phyloP scores from a whole-genome alignment of 2,888 invertebrate genomes.

The Tridacna gigas region DNA sequence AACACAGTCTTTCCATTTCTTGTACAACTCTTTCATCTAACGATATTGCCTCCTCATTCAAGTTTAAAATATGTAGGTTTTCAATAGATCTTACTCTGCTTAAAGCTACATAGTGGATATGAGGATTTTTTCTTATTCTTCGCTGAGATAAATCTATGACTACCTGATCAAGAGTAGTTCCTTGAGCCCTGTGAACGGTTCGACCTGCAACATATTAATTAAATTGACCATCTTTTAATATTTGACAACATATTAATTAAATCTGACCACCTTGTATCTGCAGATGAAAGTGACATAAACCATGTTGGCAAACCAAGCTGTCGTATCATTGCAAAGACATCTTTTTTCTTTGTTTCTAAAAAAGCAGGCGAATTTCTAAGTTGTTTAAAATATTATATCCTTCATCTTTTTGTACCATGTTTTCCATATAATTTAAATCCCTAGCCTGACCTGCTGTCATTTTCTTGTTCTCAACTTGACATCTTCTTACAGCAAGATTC shows the following conservation, averaged over 20 bases:
- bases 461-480: not conserved
- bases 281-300: slow-evolving; percentile 42
- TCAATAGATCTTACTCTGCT: slow-evolving; percentile 41
- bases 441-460: not conserved
- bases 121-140: slow-evolving; percentile 16
- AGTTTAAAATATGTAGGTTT: slow-evolving; percentile 33
- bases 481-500: slow-evolving; percentile 45
- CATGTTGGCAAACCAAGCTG: slow-evolving; percentile 49
- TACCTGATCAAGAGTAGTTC: slow-evolving; percentile 45
- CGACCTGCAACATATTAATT: no score
- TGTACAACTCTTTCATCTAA: slow-evolving; percentile 7
- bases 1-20: slow-evolving; percentile 11
- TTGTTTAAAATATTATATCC: not conserved
- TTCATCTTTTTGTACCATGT: not conserved
- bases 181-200: slow-evolving; percentile 59
- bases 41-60: slow-evolving; percentile 3
- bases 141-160: slow-evolving; percentile 36
- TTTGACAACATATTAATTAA: slow-evolving; percentile 45
- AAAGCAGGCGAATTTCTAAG: not conserved
- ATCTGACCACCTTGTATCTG: slow-evolving; percentile 55
- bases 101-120: slow-evolving; percentile 53
- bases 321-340: slow-evolving; percentile 60
- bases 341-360: slow-evolving; percentile 30
- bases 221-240: no score
- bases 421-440: not conserved